Evolutionary conservation across 2,797 vertebrate species (phyloP).

Genomic region (Halcyon smyrnensis): DNA sequence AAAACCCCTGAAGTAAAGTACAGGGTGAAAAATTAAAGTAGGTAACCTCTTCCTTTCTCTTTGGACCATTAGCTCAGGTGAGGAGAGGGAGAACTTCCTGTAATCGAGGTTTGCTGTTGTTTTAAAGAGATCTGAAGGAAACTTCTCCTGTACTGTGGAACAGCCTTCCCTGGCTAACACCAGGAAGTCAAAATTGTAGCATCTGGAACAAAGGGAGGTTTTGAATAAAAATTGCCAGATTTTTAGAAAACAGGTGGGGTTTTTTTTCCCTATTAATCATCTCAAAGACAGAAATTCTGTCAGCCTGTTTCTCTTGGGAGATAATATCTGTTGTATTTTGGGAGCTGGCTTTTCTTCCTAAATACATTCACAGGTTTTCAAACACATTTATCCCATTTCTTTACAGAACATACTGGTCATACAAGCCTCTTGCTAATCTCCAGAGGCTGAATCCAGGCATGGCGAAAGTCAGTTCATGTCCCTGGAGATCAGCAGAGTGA

Average conservation of each 20-base stretch:
- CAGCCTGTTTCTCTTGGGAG: not conserved
- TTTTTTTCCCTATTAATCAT: not conserved
- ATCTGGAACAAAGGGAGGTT: not conserved
- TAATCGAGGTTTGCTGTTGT: not conserved
- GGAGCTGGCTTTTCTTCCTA: not conserved
- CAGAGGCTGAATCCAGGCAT: not conserved
- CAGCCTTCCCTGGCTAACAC: not conserved
- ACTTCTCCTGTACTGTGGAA: not conserved
- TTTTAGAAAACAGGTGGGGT: not conserved
- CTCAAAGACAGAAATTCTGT: not conserved
- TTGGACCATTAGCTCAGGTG: not conserved
- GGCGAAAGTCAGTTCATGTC: not conserved
- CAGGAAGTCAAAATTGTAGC: not conserved
- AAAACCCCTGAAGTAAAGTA: not conserved
- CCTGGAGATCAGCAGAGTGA: not conserved
- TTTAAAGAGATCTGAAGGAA: not conserved
- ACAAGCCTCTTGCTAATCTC: not conserved
- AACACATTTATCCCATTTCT: conserved; percentile 8
- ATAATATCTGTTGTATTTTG: not conserved
- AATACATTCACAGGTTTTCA: not conserved
- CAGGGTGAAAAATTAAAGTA: not conserved
- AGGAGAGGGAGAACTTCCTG: not conserved
- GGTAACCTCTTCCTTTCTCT: not conserved
- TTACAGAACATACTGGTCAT: not conserved
- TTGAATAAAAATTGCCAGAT: not conserved